Percentiles rank a stretch among this genome's conserved stretches.
These are phyloP conservation scores for Sinodicranocentrus sp. DNA, from an alignment of 2,888 invertebrate species.

Conservation along the genomic window DNA sequence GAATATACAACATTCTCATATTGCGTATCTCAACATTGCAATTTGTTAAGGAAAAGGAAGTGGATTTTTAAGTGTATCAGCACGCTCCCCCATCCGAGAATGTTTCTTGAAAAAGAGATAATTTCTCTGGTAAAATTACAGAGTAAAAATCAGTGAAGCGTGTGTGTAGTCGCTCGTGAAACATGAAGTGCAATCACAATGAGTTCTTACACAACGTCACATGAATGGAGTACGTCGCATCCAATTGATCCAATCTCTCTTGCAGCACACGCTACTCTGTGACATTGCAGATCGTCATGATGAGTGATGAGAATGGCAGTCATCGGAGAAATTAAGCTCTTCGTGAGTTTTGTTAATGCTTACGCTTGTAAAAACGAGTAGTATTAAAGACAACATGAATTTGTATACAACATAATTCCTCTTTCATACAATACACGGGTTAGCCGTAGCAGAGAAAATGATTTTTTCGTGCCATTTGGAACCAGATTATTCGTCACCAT, in stretches of 20 bases:
- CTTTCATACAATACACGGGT: not conserved
- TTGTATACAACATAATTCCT: slow-evolving; percentile 14
- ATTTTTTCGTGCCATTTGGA: too few relatives aligned
- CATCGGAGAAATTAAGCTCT: not conserved
- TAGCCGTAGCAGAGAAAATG: not conserved
- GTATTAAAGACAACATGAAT: not conserved
- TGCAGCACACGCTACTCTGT: not conserved
- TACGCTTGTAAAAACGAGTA: not conserved
- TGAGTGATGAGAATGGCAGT: slow-evolving; percentile 3
- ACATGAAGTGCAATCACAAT: not conserved
- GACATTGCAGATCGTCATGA: not conserved
- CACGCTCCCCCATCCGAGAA: too few relatives aligned
- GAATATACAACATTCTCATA: too few relatives aligned
- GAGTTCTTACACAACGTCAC: not conserved
- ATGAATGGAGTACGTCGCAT: not conserved
- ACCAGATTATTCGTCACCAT: too few relatives aligned
- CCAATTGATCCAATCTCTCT: too few relatives aligned
- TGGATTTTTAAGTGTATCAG: too few relatives aligned
- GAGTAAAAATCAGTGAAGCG: too few relatives aligned
- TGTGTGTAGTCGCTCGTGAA: too few relatives aligned
- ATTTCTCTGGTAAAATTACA: too few relatives aligned
- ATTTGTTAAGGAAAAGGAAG: too few relatives aligned
- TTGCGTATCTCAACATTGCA: too few relatives aligned
- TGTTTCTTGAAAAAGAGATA: too few relatives aligned
- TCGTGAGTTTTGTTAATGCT: slow-evolving; percentile 1